Conservation (phyloP, 2,113 vertebrate genomes). For the Corythornis vintsioides region DNA sequence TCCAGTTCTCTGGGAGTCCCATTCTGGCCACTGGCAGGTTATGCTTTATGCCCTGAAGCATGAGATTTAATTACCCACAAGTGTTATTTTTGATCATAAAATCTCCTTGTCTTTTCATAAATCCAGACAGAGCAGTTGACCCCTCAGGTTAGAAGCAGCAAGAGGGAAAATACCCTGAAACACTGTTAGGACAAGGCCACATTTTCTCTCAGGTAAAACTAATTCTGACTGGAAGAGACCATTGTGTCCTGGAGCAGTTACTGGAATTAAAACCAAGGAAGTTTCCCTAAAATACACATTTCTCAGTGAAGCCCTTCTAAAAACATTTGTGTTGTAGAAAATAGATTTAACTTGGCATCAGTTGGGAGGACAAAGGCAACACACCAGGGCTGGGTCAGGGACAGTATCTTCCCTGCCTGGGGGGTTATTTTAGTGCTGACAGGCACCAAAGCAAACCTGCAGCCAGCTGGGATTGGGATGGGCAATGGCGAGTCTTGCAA, state of each 20-base stretch:
- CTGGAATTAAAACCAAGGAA: background rate
- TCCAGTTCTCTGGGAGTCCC: conserved; percentile 47
- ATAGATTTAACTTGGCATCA: background rate
- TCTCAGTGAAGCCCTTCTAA: background rate
- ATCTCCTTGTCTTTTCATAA: conserved; percentile 11
- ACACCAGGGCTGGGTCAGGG: background rate
- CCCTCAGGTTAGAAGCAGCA: background rate
- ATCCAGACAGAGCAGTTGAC: background rate
- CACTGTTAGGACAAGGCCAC: background rate
- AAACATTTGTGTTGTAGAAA: background rate
- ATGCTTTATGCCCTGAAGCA: conserved; percentile 45
- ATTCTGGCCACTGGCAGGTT: conserved; percentile 45
- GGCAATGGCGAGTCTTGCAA: background rate
- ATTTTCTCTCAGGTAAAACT: background rate
- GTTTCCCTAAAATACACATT: fast-evolving
- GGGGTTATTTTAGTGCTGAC: background rate
- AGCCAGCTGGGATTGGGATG: fast-evolving
- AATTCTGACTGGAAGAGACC: background rate
- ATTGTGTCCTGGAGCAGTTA: fast-evolving
- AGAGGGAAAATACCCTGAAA: background rate
- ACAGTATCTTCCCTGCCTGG: fast-evolving
- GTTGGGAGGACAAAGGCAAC: background rate
- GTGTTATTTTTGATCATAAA: conserved; percentile 59
- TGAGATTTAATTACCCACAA: conserved; percentile 55
- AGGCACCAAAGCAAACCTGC: fast-evolving